Conservation (phyloP, 2,797 vertebrate genomes). For the Rhinoraja longicauda region DNA sequence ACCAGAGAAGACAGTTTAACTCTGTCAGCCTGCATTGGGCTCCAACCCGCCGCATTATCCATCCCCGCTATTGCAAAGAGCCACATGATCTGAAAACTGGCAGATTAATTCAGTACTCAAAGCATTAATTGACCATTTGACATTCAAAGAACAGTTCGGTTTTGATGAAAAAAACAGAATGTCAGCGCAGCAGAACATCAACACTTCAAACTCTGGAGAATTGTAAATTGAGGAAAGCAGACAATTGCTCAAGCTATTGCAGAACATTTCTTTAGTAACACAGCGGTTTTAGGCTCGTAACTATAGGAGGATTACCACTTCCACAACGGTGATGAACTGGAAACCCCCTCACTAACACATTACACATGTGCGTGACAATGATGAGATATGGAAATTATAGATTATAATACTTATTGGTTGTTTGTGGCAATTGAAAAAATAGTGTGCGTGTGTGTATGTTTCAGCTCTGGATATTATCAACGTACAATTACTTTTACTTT, state of each 20-base stretch:
- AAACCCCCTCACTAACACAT: neutral
- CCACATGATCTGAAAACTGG: constrained; percentile 11
- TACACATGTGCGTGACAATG: neutral
- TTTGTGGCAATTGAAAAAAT: neutral
- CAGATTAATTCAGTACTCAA: constrained; percentile 32
- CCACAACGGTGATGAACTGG: neutral
- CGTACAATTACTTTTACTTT: neutral
- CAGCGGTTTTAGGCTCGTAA: neutral
- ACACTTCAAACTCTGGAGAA: neutral
- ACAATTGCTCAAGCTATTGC: neutral
- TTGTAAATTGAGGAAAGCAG: neutral
- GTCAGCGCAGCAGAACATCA: neutral
- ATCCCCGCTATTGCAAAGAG: neutral
- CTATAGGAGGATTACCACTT: neutral
- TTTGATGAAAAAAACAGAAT: neutral
- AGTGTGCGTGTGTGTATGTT: neutral
- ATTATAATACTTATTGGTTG: neutral
- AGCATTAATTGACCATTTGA: constrained; percentile 15
- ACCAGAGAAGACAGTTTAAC: neutral
- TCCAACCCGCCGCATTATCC: constrained; percentile 10
- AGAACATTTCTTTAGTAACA: neutral
- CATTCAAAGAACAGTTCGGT: constrained; percentile 13
- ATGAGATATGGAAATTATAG: neutral
- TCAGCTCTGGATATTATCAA: neutral
- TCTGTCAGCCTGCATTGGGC: neutral